A percentile compares a stretch with the other conserved stretches of the same genome.
phyloP scores from a whole-genome alignment of 53 echinoderm and acorn worm genomes.

The Holothuria scabra region DNA sequence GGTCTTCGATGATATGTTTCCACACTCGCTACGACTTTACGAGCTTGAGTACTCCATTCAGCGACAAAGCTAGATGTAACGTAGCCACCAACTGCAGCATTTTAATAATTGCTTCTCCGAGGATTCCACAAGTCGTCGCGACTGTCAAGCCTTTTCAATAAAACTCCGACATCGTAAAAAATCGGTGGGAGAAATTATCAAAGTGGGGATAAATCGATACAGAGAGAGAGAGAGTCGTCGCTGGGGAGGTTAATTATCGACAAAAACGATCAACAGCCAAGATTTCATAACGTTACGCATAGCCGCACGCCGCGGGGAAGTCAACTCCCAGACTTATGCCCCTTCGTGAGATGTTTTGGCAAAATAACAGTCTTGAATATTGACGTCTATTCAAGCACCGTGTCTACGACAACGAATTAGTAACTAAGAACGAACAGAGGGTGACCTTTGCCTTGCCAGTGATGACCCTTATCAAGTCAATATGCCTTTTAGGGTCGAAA shows the following conservation, averaged over 20 bases:
- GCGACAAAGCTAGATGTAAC: background rate
- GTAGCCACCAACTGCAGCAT: background rate
- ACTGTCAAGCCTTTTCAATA: too few species aligned
- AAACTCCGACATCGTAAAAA: too few species aligned
- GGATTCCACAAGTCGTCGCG: too few species aligned
- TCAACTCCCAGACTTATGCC: background rate
- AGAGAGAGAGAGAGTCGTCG: background rate
- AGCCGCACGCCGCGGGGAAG: background rate
- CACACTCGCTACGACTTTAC: too few species aligned
- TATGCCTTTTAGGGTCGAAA: background rate
- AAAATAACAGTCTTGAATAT: too few species aligned
- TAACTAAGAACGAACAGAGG: too few species aligned
- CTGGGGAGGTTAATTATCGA: conserved; percentile 27
- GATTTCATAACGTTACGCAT: background rate
- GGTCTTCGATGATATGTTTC: too few species aligned
- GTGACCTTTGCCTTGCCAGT: conserved; percentile 29
- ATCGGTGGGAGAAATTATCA: too few species aligned
- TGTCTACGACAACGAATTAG: too few species aligned
- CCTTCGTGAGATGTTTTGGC: background rate
- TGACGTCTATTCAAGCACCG: too few species aligned
- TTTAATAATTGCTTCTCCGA: background rate
- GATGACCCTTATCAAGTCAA: conserved; percentile 6
- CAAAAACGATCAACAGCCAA: background rate
- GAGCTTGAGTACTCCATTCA: background rate
- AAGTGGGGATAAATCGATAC: background rate